Percentiles rank a stretch among this genome's conserved stretches.
Evolutionary conservation across 2,113 vertebrate species (phyloP).

Genomic region (Ameiurus melas): DNA sequence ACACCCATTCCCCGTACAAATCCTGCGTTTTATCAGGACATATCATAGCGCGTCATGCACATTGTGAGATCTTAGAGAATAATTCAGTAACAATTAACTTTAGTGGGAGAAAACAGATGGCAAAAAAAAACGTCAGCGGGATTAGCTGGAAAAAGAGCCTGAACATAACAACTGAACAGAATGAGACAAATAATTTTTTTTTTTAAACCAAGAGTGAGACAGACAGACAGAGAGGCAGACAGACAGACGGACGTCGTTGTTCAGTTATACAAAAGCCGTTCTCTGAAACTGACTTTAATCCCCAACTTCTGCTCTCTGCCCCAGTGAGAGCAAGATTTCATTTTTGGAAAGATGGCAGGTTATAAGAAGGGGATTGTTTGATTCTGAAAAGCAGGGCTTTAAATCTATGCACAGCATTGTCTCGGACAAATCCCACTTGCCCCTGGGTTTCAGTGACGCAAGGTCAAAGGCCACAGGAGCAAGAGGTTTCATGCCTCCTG

Average conservation of each 20-base stretch:
- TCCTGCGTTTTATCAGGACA: slow-evolving; percentile 55
- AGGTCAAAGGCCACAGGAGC: slow-evolving; percentile 65
- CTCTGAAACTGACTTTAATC: slow-evolving; percentile 67
- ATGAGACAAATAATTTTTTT: too few relatives aligned
- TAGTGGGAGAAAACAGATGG: slow-evolving; percentile 71
- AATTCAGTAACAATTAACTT: slow-evolving; percentile 59
- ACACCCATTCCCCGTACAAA: slow-evolving; percentile 40
- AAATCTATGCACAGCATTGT: slow-evolving; percentile 68
- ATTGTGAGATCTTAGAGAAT: not conserved
- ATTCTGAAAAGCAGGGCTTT: slow-evolving; percentile 66
- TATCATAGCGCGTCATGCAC: slow-evolving; percentile 47
- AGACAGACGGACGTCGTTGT: not conserved
- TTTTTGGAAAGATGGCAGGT: slow-evolving; percentile 47
- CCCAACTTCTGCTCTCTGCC: slow-evolving; percentile 58
- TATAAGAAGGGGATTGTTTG: slow-evolving; percentile 60
- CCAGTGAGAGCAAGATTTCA: slow-evolving; percentile 49
- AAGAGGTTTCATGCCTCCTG: slow-evolving; percentile 60
- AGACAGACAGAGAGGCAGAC: not conserved
- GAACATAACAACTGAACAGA: not conserved
- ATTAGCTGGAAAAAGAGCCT: slow-evolving; percentile 47
- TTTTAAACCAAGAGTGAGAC: not conserved
- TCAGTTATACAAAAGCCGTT: slow-evolving; percentile 63
- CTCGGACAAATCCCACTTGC: slow-evolving; percentile 57
- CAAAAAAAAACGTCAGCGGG: slow-evolving; percentile 60
- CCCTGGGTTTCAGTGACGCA: slow-evolving; percentile 58